Percentiles rank a stretch among this genome's conserved stretches.
Conservation (phyloP, 2,113 vertebrate genomes). For the Caretta caretta region DNA sequence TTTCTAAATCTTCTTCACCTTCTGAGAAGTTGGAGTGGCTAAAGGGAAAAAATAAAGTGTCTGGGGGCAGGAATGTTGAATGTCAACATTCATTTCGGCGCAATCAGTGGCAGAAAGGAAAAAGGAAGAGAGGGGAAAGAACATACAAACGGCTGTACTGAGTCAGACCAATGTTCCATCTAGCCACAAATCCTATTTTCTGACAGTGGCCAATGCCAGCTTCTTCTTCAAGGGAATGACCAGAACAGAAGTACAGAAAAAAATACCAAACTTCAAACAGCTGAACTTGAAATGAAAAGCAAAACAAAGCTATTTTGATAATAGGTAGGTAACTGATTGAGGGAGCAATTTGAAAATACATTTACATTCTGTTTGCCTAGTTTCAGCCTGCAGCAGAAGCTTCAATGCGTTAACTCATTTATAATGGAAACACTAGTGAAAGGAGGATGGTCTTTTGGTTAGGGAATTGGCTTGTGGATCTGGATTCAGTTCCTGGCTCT, state of each 20-base stretch:
- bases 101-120: not conserved
- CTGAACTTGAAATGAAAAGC: not conserved
- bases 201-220: too few species aligned
- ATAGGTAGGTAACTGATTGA: constrained; percentile 3
- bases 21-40: not conserved
- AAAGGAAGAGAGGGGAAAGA: not conserved
- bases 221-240: too few species aligned
- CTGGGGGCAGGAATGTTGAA: not conserved
- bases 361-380: not conserved
- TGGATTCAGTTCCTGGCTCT: not conserved
- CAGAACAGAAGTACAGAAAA: not conserved
- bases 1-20: not conserved
- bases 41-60: not conserved
- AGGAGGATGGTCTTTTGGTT: not conserved
- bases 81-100: not conserved
- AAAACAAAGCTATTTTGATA: not conserved
- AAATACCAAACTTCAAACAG: not conserved
- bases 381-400: not conserved
- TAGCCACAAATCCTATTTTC: too few species aligned
- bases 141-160: too few species aligned
- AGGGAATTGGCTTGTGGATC: not conserved
- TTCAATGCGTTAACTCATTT: not conserved
- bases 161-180: too few species aligned
- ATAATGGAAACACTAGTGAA: not conserved
- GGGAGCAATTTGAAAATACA: not conserved